These are phyloP conservation scores for Epizoanthus stellaris DNA, from an alignment of 92 coral and sea anemone species.

Conservation along the genomic window DNA sequence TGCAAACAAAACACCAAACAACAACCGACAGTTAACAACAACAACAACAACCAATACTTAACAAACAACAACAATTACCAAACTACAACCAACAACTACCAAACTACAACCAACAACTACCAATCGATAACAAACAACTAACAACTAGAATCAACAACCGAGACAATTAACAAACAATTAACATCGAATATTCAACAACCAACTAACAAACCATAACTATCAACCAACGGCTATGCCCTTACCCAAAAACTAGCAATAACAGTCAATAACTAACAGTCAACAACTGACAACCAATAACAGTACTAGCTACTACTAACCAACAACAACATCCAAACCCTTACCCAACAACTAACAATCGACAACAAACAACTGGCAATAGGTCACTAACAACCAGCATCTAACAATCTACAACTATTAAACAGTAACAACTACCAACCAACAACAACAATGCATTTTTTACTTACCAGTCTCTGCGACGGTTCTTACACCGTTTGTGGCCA, in stretches of 20 bases:
- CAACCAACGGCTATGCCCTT: not conserved
- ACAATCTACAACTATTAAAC: not conserved
- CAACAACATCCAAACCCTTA: too few species aligned
- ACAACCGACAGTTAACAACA: too few species aligned
- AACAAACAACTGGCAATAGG: not conserved
- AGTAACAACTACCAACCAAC: not conserved
- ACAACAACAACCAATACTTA: not conserved
- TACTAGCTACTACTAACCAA: too few species aligned
- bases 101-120: not conserved
- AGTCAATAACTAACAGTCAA: too few species aligned
- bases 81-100: too few species aligned
- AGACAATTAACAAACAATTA: not conserved
- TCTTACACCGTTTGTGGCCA: constrained; percentile 38
- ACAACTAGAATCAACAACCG: not conserved
- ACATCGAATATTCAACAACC: not conserved
- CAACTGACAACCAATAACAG: too few species aligned
- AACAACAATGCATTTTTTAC: not conserved
- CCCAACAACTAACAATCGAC: not conserved
- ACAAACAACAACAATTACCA: not conserved
- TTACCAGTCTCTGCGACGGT: constrained; percentile 50
- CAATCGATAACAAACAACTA: not conserved
- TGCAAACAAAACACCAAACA: not conserved
- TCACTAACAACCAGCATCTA: not conserved
- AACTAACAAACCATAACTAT: not conserved
- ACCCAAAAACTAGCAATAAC: too few species aligned